A percentile compares a stretch with the other conserved stretches of the same genome.
These are phyloP conservation scores for Apotomis turbidana DNA, from an alignment of 2,888 invertebrate species.

Conservation along the genomic window DNA sequence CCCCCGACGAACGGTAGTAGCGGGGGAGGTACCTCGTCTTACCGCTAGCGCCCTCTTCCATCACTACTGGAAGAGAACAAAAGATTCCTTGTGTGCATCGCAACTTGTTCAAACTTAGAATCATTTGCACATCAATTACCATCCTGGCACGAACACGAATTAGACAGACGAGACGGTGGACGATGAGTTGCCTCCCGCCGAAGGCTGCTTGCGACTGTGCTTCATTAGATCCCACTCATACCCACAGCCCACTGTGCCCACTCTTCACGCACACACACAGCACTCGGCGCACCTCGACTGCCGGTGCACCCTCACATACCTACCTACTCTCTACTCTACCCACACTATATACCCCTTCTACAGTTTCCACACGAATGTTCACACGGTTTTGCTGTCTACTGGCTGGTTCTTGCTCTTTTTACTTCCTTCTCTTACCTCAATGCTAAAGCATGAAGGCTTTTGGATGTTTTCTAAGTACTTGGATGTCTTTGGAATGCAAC, in stretches of 20 bases:
- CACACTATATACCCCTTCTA: constrained; percentile 47
- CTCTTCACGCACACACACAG: constrained; percentile 49
- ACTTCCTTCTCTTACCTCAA: constrained; percentile 41
- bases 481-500: constrained; percentile 32
- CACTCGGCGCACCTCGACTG: constrained; percentile 26
- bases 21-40: constrained; percentile 61
- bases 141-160: constrained; percentile 7
- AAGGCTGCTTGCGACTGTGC: constrained; percentile 57
- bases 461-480: constrained; percentile 35
- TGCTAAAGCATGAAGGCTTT: constrained; percentile 44
- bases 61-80: constrained; percentile 8
- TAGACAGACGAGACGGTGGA: neutral
- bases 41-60: neutral
- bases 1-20: constrained; percentile 51
- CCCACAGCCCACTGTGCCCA: constrained; percentile 48
- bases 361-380: constrained; percentile 46
- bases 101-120: neutral
- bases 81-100: neutral
- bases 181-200: constrained; percentile 51
- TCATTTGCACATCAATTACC: constrained; percentile 15
- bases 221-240: constrained; percentile 50
- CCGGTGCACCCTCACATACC: constrained; percentile 52
- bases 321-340: constrained; percentile 46
- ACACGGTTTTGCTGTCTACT: constrained; percentile 47
- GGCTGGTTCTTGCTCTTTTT: constrained; percentile 43